These are phyloP conservation scores for Syngnathus rostellatus DNA, from an alignment of 2,797 vertebrate genomes.

Conservation along the genomic window DNA sequence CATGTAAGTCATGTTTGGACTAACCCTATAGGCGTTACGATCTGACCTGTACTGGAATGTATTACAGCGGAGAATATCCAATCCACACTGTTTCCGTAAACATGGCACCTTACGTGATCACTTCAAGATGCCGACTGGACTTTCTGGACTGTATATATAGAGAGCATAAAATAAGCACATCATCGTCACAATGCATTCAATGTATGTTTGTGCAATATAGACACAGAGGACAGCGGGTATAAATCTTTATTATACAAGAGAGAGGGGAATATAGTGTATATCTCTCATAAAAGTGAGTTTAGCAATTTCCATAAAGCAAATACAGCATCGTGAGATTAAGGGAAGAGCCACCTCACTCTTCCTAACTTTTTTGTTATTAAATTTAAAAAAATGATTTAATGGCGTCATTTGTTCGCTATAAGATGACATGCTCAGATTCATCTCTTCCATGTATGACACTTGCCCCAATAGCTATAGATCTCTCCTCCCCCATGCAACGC, in stretches of 20 bases:
- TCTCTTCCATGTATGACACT: not conserved
- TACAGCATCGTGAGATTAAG: conserved; percentile 1
- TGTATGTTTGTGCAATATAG: conserved; percentile 31
- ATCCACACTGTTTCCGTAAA: conserved; percentile 57
- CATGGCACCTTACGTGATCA: conserved; percentile 53
- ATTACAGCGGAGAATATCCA: conserved; percentile 25
- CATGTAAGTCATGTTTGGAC: not conserved
- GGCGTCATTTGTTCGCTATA: conserved; percentile 34
- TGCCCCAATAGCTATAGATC: not conserved
- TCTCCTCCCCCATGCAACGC: conserved; percentile 6
- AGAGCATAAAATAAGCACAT: conserved; percentile 64
- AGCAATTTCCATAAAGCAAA: not conserved
- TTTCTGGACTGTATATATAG: conserved; percentile 29
- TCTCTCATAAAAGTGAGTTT: not conserved
- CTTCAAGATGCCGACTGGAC: conserved; percentile 51
- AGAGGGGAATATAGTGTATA: not conserved
- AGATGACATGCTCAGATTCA: conserved; percentile 29
- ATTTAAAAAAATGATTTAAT: conserved; percentile 11
- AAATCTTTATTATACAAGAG: conserved; percentile 13
- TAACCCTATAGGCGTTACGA: not conserved
- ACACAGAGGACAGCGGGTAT: conserved; percentile 40
- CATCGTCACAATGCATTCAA: conserved; percentile 51
- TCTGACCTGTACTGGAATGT: conserved; percentile 6
- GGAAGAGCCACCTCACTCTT: conserved; percentile 12
- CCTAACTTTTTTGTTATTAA: conserved; percentile 16